A percentile compares a stretch with the other conserved stretches of the same genome.
Conservation (phyloP, 2,113 vertebrate species). For the Axis porcinus region DNA sequence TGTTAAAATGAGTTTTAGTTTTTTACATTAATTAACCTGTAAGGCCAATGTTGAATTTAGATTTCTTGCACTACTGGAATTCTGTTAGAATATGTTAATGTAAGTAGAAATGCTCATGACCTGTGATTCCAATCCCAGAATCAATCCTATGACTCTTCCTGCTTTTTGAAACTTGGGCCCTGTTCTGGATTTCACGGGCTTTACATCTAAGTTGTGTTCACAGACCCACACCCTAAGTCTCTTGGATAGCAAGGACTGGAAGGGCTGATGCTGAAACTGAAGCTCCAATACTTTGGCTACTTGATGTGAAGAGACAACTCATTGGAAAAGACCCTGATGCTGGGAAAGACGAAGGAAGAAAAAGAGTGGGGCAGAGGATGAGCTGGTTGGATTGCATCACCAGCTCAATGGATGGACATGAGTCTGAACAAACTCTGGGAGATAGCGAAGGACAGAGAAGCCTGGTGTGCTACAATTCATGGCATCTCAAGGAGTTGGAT, state of each 20-base stretch:
- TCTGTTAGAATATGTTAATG: background rate
- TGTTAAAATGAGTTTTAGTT: background rate
- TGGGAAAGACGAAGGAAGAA: background rate
- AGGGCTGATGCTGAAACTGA: background rate
- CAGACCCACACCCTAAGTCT: background rate
- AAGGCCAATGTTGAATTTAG: background rate
- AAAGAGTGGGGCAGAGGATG: background rate
- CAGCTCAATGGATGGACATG: background rate
- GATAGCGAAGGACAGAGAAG: background rate
- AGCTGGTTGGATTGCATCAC: background rate
- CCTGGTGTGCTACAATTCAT: background rate
- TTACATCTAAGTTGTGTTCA: background rate
- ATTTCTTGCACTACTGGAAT: background rate
- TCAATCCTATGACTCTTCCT: background rate
- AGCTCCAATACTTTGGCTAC: background rate
- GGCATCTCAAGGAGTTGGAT: background rate
- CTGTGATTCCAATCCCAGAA: background rate
- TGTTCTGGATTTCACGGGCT: background rate
- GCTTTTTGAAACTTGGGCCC: background rate
- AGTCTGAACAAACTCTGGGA: background rate
- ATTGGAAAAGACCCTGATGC: background rate
- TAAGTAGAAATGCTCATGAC: background rate
- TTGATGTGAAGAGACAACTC: background rate
- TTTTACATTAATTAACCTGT: background rate
- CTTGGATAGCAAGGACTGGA: background rate